These are phyloP conservation scores for Sinotaia quadrata DNA, from an alignment of 2,888 invertebrate species.

Conservation along the genomic window DNA sequence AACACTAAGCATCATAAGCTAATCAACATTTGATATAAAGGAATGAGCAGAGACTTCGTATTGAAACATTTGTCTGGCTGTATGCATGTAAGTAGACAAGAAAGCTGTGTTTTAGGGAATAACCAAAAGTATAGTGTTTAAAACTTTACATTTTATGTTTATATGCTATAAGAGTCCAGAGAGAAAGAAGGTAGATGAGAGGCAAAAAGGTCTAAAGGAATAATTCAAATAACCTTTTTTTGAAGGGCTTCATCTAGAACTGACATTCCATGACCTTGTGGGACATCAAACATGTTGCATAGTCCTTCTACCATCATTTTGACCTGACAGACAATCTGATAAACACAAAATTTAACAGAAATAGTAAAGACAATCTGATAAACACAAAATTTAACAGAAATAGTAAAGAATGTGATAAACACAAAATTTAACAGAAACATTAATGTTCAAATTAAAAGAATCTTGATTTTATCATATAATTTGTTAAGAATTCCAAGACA, in stretches of 20 bases:
- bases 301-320: constrained; percentile 92
- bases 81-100: too few relatives aligned
- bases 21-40: too few relatives aligned
- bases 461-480: too few relatives aligned
- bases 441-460: too few relatives aligned
- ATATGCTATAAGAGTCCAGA: too few relatives aligned
- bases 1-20: too few relatives aligned
- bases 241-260: constrained; percentile 62
- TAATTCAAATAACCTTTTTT: constrained; percentile 47
- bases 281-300: constrained; percentile 91
- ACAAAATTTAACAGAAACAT: not conserved
- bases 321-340: constrained; percentile 80
- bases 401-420: constrained; percentile 75
- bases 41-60: too few relatives aligned
- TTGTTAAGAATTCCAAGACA: too few relatives aligned
- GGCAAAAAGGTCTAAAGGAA: not conserved
- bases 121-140: too few relatives aligned
- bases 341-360: constrained; percentile 17
- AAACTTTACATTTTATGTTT: too few relatives aligned
- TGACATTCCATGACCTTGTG: constrained; percentile 92
- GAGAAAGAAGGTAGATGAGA: not conserved
- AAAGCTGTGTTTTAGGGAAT: too few relatives aligned
- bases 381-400: not conserved
- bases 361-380: constrained; percentile 75
- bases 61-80: too few relatives aligned